Evolutionary conservation across 2,888 invertebrate genomes (phyloP).

Genomic region (Hirtodrosophila alboralis): DNA sequence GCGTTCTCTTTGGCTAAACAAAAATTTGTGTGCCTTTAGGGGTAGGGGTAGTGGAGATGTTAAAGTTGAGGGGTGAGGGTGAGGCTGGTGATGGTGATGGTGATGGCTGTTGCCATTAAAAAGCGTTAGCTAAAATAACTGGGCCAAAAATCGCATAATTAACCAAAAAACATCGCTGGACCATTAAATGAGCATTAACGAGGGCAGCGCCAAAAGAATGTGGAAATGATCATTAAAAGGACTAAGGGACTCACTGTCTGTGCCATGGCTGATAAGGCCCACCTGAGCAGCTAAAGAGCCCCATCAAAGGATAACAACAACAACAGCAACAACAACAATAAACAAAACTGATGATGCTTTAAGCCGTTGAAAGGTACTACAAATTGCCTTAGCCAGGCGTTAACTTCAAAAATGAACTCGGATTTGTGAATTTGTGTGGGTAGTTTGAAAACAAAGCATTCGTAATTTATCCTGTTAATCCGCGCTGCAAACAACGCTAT

Average conservation of each 20-base stretch:
- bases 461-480: constrained; percentile 57
- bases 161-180: constrained; percentile 56
- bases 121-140: constrained; percentile 65
- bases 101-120: too few relatives aligned
- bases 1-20: constrained; percentile 13
- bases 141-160: constrained; percentile 72
- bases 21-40: too few relatives aligned
- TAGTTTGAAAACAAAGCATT: constrained; percentile 23
- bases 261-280: constrained; percentile 51
- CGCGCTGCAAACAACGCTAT: constrained; percentile 41
- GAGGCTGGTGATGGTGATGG: too few relatives aligned
- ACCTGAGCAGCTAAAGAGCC: constrained; percentile 1
- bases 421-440: constrained; percentile 16
- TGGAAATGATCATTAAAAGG: constrained; percentile 25
- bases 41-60: not conserved
- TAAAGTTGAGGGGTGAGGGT: not conserved
- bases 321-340: constrained; percentile 1
- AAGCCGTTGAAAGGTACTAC: constrained; percentile 53
- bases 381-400: constrained; percentile 42
- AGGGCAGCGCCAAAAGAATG: constrained; percentile 5
- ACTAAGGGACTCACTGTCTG: constrained; percentile 36
- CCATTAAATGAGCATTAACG: constrained; percentile 67
- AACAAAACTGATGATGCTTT: constrained; percentile 24
- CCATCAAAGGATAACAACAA: constrained; percentile 8
- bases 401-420: constrained; percentile 35